Base-by-base conservation (phyloP, 1,140 invertebrate species). In the Zaprionus ornatus region DNA sequence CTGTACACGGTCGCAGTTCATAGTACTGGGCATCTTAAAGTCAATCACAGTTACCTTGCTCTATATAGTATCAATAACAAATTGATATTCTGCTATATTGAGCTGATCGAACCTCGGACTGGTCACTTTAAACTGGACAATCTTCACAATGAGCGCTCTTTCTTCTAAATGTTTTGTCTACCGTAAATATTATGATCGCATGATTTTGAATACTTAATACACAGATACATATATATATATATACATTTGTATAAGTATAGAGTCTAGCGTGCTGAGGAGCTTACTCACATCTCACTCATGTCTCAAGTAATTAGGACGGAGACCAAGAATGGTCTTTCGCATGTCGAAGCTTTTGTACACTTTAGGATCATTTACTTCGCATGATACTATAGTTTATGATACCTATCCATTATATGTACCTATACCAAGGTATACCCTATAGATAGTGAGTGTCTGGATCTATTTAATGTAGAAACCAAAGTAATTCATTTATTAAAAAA, bases 101-200 rank as follows among this genome's bases (percentile, higher is more conserved):
- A 48, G 45, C 45, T 9, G 19, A 48, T 48, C 42, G 42, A 3
- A 12, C 42, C 17, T 48, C 42, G 42, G 4, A 19, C 42, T 10
- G 42, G 9, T 17, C 42, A 48, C n/a, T 19, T 12, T 7, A 48
- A 19, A 5, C 12, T 9, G 45, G 4, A 23, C 45, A 50, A 50
- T 50, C 45, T 17, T 23, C 4, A 50, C 45, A 50, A 50, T 50
- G 45, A 21, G 45, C 17, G 45, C 45, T 50, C 45, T 50, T 50
- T 50, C 19, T 23, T 50, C 45, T 50, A 13, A 50, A 23, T 50
- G 3, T 12, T 50, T 50, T 50, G 17, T 50, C 45, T 21, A 50
- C 19, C 45, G 19, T 23, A 12, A 12, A 50, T 23, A 50, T 50
- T 21, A 50, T 50, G 45, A 50, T 23, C 45, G 19, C 45, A 50